phyloP scores from a whole-genome alignment of 2,888 invertebrate species.

The Synergus laeviventris region DNA sequence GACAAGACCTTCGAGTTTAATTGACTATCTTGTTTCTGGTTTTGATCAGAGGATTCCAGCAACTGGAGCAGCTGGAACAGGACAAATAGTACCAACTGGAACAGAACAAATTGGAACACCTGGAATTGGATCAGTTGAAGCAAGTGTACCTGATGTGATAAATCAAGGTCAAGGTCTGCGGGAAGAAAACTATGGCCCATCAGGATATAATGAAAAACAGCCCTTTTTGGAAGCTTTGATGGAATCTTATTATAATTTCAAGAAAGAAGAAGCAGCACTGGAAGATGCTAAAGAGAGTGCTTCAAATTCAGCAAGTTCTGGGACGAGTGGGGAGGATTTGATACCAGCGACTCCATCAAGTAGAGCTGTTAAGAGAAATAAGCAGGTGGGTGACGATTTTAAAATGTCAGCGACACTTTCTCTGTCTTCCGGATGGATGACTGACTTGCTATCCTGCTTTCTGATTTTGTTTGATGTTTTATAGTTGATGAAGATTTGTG shows the following conservation, averaged over 20 bases:
- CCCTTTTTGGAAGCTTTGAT: constrained; percentile 56
- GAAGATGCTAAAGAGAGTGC: not conserved
- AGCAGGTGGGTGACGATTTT: constrained; percentile 60
- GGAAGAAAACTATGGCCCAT: not conserved
- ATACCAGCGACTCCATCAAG: not conserved
- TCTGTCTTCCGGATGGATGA: not conserved
- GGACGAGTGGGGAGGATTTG: constrained; percentile 18
- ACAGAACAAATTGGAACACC: not conserved
- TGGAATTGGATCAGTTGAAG: not conserved
- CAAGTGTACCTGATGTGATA: not conserved
- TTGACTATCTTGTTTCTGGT: constrained; percentile 58
- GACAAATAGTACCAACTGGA: not conserved
- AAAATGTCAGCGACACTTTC: constrained; percentile 11
- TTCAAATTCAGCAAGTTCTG: not conserved
- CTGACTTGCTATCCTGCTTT: constrained; percentile 12
- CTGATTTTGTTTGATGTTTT: not conserved
- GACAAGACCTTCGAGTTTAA: constrained; percentile 47
- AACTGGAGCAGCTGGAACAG: not conserved
- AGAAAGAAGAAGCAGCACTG: constrained; percentile 42
- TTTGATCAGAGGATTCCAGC: constrained; percentile 41
- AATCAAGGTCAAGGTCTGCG: not conserved
- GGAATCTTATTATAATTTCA: constrained; percentile 55
- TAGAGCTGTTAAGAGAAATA: constrained; percentile 60
- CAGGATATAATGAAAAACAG: constrained; percentile 44
- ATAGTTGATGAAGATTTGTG: constrained; percentile 5